Conservation (phyloP, 2,797 vertebrate species). For the Hoplostethus atlanticus region DNA sequence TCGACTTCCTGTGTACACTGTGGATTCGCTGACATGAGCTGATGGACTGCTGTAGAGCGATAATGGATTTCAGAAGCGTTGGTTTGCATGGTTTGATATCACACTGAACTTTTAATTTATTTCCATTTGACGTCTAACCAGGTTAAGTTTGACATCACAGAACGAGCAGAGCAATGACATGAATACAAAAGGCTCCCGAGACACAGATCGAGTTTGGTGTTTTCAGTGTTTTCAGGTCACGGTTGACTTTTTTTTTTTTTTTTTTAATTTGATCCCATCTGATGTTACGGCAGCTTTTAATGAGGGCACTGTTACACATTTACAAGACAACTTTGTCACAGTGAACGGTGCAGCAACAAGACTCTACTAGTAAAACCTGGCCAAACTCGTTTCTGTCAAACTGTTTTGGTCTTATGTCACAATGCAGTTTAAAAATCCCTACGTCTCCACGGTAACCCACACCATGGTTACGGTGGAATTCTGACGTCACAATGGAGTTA, state of each 20-base stretch:
- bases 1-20: slow-evolving; percentile 19
- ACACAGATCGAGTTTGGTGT: neutral
- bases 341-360: neutral
- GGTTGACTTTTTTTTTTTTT: neutral
- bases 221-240: too few relatives aligned
- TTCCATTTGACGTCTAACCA: slow-evolving; percentile 12
- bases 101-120: slow-evolving; percentile 8
- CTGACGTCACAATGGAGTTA: neutral
- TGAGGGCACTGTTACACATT: slow-evolving; percentile 3
- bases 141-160: neutral
- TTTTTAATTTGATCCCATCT: neutral
- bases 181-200: slow-evolving; percentile 31
- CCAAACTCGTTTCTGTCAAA: neutral
- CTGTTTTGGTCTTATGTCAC: neutral
- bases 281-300: neutral
- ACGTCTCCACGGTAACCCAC: neutral
- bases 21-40: slow-evolving; percentile 17
- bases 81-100: slow-evolving; percentile 20
- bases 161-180: neutral
- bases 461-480: neutral
- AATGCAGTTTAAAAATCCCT: neutral
- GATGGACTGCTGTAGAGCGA: slow-evolving; percentile 9
- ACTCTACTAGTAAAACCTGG: neutral
- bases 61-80: neutral
- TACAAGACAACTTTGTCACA: neutral